Conservation (phyloP, 2,888 invertebrate species). For the Sabellastarte sp. region DNA sequence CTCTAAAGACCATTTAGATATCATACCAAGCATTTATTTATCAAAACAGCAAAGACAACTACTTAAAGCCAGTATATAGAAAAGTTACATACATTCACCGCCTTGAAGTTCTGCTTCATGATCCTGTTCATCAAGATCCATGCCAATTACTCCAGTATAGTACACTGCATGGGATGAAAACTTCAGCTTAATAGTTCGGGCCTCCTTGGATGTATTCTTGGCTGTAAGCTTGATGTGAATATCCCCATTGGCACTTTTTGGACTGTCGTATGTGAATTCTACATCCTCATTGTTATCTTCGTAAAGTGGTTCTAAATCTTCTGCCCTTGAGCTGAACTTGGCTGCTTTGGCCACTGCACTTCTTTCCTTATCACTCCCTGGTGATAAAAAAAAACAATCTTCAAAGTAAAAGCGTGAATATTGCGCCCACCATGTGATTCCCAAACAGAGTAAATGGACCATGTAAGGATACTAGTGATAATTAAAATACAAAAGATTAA, state of each 20-base stretch:
- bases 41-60: too few relatives aligned
- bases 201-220: neutral
- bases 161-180: neutral
- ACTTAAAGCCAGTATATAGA: too few relatives aligned
- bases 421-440: too few relatives aligned
- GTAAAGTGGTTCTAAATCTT: neutral
- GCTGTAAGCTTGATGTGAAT: neutral
- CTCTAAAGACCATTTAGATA: too few relatives aligned
- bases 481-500: too few relatives aligned
- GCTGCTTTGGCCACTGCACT: neutral
- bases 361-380: neutral
- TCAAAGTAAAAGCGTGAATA: too few relatives aligned
- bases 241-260: neutral
- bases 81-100: too few relatives aligned
- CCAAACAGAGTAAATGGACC: too few relatives aligned
- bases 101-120: too few relatives aligned
- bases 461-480: too few relatives aligned
- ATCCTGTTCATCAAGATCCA: neutral
- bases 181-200: neutral
- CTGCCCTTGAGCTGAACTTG: neutral
- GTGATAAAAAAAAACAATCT: neutral
- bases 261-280: neutral
- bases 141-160: neutral
- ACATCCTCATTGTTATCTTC: neutral
- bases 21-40: too few relatives aligned